Base-by-base conservation (phyloP, 2,113 vertebrate species). In the Phocoena sinus region DNA sequence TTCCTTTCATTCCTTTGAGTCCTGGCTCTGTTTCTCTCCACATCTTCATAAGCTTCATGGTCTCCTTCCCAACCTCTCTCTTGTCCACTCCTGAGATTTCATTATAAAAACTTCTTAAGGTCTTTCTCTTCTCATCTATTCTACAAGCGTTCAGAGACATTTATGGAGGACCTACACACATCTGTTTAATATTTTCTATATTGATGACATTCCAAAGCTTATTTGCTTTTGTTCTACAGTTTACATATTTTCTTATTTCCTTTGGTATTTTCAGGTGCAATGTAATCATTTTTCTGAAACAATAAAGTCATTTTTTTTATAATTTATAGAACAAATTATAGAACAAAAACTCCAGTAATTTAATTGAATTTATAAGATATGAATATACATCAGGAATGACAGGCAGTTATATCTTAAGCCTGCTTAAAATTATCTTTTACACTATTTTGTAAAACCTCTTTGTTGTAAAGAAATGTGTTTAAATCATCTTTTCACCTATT, bases 321-420 rank as follows among this genome's bases (percentile, higher is more conserved):
- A 20, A 76, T 44, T 70, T 76, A 36, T 26, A 65, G 14, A 71
- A 60, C 81, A 95, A 67, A 67, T 8, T 3, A 44, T 21, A 71
- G 14, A 71, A 60, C 81, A 95, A 60, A 67, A 8, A 2, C 13
- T 68, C 17, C 23, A 82, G 44, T 77, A 47, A 41, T 41, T 95
- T 82, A 56, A n/a, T 33, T 83, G 17, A 44, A 31, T 44, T 74
- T 13, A 56, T n/a, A 53, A 94, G 50, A 82, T 6, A 53, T 77
- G 47, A 79, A 53, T 53, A n/a, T n/a, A 79, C 76, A 23, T 79
- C 18, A 79, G 76, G 21, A n/a, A n/a, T 53, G 47, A n/a, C n/a
- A 82, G 9, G 44, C 0, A 0, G 15, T 44, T 90, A 50, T 31
- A 28, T 2, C 1, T 17, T 36, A 44, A 56, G 26, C 3, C 21